Percentiles rank a stretch among this genome's conserved stretches.
These are phyloP conservation scores for Drosophila sucinea DNA, from an alignment of 1,140 invertebrate species.

Conservation along the genomic window DNA sequence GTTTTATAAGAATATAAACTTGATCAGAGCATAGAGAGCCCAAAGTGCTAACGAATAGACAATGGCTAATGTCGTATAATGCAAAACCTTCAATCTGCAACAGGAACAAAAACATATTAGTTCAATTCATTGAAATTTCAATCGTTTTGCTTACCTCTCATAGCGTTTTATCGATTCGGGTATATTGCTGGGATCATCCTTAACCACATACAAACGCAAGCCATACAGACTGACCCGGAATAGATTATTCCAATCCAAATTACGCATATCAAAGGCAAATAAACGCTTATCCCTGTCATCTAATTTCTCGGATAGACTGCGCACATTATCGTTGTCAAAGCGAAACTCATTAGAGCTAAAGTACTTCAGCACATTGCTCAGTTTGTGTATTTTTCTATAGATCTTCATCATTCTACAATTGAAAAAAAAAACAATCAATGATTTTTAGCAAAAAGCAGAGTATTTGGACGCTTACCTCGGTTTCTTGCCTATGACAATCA, in stretches of 20 bases:
- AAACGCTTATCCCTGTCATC: constrained; percentile 86
- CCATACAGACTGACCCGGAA: constrained; percentile 87
- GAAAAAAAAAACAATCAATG: background rate
- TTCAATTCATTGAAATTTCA: too few species aligned
- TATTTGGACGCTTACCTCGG: constrained; percentile 83
- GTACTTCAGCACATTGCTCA: constrained; percentile 88
- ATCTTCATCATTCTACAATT: constrained; percentile 87
- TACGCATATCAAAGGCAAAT: constrained; percentile 88
- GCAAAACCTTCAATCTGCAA: constrained; percentile 76
- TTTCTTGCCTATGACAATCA: constrained; percentile 84
- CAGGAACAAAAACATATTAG: background rate
- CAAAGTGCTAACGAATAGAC: constrained; percentile 63
- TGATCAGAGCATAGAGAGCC: constrained; percentile 64
- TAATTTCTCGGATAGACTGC: constrained; percentile 86
- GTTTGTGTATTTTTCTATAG: constrained; percentile 89
- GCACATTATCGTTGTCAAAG: constrained; percentile 88
- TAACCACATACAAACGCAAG: constrained; percentile 88
- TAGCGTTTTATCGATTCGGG: constrained; percentile 85
- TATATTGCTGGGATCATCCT: constrained; percentile 88
- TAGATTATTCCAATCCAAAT: constrained; percentile 87
- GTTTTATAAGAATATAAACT: constrained; percentile 60
- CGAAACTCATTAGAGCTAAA: constrained; percentile 89
- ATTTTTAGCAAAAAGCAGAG: too few species aligned
- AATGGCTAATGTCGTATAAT: constrained; percentile 67
- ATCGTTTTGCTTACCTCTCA: constrained; percentile 84